Percentiles rank a stretch among this genome's conserved stretches.
phyloP scores from a whole-genome alignment of 2,797 vertebrate genomes.

The Tamandua tetradactyla region DNA sequence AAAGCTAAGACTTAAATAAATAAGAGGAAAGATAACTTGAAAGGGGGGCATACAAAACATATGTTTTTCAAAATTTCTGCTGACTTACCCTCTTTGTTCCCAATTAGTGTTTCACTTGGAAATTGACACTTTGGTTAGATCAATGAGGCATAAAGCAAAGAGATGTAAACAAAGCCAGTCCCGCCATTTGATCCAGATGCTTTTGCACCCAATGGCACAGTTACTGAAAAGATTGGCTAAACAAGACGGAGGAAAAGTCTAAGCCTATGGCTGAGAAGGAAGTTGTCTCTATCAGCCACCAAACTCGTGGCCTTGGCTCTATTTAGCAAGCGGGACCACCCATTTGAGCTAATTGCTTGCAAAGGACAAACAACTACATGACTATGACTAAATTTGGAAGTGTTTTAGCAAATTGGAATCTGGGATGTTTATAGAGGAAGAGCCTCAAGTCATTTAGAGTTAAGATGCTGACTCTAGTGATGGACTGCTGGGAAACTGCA shows the following conservation, averaged over 20 bases:
- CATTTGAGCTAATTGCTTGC: not conserved
- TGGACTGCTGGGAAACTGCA: conserved; percentile 52
- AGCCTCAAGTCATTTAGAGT: conserved; percentile 2
- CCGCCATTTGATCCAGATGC: not conserved
- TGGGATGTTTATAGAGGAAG: not conserved
- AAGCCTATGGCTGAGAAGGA: not conserved
- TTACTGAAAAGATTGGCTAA: conserved; percentile 28
- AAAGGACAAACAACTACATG: not conserved
- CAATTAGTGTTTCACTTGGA: conserved; percentile 40
- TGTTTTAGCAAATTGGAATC: conserved; percentile 14
- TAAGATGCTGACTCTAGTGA: conserved; percentile 50
- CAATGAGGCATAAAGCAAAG: conserved; percentile 16
- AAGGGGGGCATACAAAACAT: not conserved
- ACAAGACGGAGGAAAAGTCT: not conserved
- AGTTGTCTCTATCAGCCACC: not conserved
- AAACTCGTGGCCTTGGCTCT: conserved; percentile 15
- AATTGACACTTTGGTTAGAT: not conserved
- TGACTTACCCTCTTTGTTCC: not conserved
- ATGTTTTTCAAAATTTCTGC: conserved; percentile 45
- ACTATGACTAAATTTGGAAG: not conserved
- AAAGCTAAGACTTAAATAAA: conserved; percentile 15
- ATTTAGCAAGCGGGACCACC: conserved; percentile 18
- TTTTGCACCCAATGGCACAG: not conserved
- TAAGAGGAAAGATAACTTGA: conserved; percentile 29
- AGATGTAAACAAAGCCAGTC: not conserved